These are phyloP conservation scores for Morone chrysops DNA, from an alignment of 2,113 vertebrate genomes.

Conservation along the genomic window DNA sequence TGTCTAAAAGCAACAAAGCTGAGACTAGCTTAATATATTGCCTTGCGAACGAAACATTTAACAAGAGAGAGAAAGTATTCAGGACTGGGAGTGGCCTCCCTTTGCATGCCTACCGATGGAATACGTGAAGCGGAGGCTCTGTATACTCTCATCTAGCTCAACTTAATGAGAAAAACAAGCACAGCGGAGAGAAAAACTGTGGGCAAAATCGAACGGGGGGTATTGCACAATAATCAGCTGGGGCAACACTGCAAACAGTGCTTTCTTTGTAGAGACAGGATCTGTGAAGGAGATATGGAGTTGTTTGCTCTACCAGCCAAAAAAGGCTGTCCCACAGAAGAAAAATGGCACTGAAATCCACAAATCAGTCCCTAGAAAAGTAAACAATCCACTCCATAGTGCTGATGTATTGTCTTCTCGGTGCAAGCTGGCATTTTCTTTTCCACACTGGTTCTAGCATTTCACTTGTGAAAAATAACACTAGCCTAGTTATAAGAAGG, in stretches of 20 bases:
- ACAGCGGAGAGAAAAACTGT: constrained; percentile 41
- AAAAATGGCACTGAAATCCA: constrained; percentile 69
- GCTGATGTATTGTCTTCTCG: constrained; percentile 74
- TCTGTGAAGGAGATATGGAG: constrained; percentile 66
- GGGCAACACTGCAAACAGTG: constrained; percentile 56
- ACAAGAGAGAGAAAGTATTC: constrained; percentile 31
- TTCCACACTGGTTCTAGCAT: constrained; percentile 60
- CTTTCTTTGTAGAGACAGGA: constrained; percentile 65
- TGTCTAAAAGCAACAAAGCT: constrained; percentile 42
- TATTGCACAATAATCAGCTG: constrained; percentile 65
- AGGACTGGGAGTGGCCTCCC: constrained; percentile 47
- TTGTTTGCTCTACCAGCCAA: constrained; percentile 65
- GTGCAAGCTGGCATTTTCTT: constrained; percentile 70
- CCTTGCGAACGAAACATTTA: constrained; percentile 60
- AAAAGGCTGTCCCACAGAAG: constrained; percentile 50
- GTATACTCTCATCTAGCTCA: constrained; percentile 47
- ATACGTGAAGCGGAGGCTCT: constrained; percentile 47
- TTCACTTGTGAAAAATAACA: constrained; percentile 78
- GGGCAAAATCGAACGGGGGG: constrained; percentile 57
- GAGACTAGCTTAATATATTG: constrained; percentile 38
- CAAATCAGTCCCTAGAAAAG: constrained; percentile 74
- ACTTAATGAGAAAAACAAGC: constrained; percentile 68
- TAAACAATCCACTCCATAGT: constrained; percentile 73
- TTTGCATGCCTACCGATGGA: constrained; percentile 49
- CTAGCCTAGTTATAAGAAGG: constrained; percentile 63